A percentile compares a stretch with the other conserved stretches of the same genome.
These are phyloP conservation scores for Alligator mississippiensis DNA, from an alignment of 2,113 vertebrate genomes.

Conservation along the genomic window DNA sequence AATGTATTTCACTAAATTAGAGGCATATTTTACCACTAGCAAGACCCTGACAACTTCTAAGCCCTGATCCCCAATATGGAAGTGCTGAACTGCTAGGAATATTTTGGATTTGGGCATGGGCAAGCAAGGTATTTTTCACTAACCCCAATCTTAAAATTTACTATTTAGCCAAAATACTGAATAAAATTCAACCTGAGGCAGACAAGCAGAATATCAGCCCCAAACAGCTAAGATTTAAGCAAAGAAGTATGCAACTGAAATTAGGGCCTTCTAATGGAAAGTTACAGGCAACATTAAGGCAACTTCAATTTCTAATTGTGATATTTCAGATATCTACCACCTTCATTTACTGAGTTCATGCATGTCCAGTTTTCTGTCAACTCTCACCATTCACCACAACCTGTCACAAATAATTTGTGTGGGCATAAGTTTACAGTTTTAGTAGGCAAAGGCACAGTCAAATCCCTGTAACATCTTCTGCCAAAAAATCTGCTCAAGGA, in stretches of 20 bases:
- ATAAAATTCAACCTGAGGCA: neutral
- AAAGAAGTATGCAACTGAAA: neutral
- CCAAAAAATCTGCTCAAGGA: neutral
- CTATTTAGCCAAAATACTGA: neutral
- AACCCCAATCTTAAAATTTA: neutral
- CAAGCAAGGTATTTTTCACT: neutral
- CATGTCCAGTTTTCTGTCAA: neutral
- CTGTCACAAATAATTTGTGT: neutral
- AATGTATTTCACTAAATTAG: neutral
- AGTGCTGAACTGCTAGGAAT: neutral
- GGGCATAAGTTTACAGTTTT: neutral
- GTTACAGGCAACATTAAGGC: neutral
- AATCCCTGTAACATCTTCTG: neutral
- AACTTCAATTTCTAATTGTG: neutral
- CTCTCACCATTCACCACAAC: neutral
- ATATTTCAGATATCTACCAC: neutral
- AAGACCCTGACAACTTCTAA: neutral
- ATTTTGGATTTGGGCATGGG: neutral
- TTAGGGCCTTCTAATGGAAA: neutral
- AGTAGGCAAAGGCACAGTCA: neutral
- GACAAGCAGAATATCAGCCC: neutral
- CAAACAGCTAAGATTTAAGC: neutral
- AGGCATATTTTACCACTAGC: neutral
- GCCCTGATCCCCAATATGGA: neutral
- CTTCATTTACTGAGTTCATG: neutral